phyloP scores from a whole-genome alignment of 2,888 invertebrate genomes.

The Trachelus stipa region DNA sequence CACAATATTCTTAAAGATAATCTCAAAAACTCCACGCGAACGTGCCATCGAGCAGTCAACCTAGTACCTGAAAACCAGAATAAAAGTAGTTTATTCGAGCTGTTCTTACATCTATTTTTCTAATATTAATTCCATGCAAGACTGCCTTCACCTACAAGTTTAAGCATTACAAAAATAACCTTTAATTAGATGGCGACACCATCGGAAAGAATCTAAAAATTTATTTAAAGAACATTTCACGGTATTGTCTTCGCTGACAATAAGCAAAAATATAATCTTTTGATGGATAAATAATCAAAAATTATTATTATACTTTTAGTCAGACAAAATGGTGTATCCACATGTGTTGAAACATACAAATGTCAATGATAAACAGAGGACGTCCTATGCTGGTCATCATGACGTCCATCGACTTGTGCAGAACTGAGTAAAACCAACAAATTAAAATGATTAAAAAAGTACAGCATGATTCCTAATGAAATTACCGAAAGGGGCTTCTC shows the following conservation, averaged over 20 bases:
- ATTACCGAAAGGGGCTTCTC: background rate
- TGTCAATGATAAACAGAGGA: background rate
- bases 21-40: conserved; percentile 52
- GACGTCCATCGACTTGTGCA: background rate
- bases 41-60: conserved; percentile 36
- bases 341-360: background rate
- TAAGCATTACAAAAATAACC: background rate
- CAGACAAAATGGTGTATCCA: background rate
- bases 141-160: background rate
- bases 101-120: background rate
- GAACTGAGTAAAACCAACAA: background rate
- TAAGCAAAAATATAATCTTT: background rate
- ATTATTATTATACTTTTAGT: background rate
- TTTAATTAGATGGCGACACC: background rate
- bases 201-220: background rate
- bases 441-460: background rate
- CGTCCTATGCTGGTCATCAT: background rate
- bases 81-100: background rate
- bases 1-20: conserved; percentile 73
- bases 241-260: background rate
- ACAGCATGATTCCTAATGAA: background rate
- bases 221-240: background rate
- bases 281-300: background rate
- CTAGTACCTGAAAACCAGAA: background rate
- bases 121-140: background rate